phyloP scores from a whole-genome alignment of 1,140 invertebrate genomes.

The Conus ventricosus region DNA sequence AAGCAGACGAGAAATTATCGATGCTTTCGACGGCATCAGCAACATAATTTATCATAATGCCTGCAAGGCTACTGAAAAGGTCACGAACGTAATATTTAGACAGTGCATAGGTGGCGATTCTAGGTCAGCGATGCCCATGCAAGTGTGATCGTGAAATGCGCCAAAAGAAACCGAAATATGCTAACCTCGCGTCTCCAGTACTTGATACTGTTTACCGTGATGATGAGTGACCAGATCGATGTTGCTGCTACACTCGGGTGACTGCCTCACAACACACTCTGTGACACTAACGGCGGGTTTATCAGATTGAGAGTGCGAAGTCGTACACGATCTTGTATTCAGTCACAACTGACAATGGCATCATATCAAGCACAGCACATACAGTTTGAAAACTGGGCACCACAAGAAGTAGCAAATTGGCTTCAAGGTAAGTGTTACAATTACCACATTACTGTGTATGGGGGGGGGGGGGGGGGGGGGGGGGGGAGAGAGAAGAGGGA shows the following conservation, averaged over 20 bases:
- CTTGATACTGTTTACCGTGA: too few species aligned
- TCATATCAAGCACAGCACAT: slow-evolving; percentile 25
- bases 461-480: rapidly evolving
- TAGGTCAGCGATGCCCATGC: neutral
- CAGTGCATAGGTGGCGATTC: neutral
- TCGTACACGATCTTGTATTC: neutral
- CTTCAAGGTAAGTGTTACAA: slow-evolving; percentile 7
- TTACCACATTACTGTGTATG: neutral
- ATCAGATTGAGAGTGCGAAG: too few species aligned
- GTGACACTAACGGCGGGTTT: too few species aligned
- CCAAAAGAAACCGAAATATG: neutral
- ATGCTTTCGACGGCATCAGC: neutral
- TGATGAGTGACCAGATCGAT: too few species aligned
- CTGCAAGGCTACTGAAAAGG: neutral
- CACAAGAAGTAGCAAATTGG: slow-evolving; percentile 27
- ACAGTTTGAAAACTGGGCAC: slow-evolving; percentile 31
- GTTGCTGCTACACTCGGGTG: too few species aligned
- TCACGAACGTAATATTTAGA: neutral
- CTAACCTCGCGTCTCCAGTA: too few species aligned
- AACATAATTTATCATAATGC: neutral
- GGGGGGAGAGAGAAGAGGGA: too few species aligned
- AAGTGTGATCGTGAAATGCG: neutral
- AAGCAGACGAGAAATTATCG: neutral
- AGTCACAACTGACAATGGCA: neutral
- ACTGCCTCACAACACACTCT: too few species aligned